Percentiles rank a stretch among this genome's conserved stretches.
Evolutionary conservation across 2,888 invertebrate genomes (phyloP).

Genomic region (Aspidiotus rigidus): DNA sequence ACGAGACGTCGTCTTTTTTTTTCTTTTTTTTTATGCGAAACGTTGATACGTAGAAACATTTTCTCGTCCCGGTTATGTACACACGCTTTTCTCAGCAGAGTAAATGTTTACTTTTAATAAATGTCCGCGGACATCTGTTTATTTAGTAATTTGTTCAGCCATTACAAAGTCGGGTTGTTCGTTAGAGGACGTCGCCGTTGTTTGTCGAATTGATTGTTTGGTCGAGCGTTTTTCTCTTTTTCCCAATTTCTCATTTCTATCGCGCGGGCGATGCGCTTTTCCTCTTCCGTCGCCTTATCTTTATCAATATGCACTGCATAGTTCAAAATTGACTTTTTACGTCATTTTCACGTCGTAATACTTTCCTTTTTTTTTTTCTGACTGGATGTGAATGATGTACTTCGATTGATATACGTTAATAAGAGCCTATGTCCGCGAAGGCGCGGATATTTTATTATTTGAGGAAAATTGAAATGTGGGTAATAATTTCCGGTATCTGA

Average conservation of each 20-base stretch:
- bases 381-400: too few relatives aligned
- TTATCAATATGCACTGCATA: too few relatives aligned
- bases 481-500: too few relatives aligned
- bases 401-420: too few relatives aligned
- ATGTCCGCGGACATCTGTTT: slow-evolving; percentile 25
- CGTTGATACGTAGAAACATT: slow-evolving; percentile 19
- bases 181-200: background rate
- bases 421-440: too few relatives aligned
- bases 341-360: too few relatives aligned
- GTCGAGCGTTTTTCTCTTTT: slow-evolving; percentile 17
- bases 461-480: too few relatives aligned
- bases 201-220: slow-evolving; percentile 22
- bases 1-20: background rate
- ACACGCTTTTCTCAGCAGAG: slow-evolving; percentile 20
- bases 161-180: slow-evolving; percentile 26
- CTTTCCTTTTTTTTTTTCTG: too few relatives aligned
- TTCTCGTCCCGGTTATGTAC: slow-evolving; percentile 22
- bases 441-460: too few relatives aligned
- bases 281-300: too few relatives aligned
- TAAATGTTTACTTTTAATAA: slow-evolving; percentile 28
- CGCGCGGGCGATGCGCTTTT: background rate
- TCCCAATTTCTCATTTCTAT: background rate
- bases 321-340: too few relatives aligned
- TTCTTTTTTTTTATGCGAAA: slow-evolving; percentile 7
- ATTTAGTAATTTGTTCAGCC: slow-evolving; percentile 27